A percentile compares a stretch with the other conserved stretches of the same genome.
phyloP scores from a whole-genome alignment of 2,888 invertebrate species.

The Nemotelus pantherinus region DNA sequence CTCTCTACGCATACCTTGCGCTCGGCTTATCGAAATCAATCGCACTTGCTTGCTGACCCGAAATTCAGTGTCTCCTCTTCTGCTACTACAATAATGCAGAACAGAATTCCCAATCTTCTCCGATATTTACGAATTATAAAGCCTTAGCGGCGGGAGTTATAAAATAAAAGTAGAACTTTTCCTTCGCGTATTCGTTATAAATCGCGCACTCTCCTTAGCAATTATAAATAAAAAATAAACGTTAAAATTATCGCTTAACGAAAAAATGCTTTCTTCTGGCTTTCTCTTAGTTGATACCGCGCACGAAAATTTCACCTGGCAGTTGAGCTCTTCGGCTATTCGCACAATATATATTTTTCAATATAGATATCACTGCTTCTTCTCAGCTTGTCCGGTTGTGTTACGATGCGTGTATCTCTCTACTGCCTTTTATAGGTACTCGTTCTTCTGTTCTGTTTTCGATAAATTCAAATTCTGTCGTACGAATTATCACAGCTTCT shows the following conservation, averaged over 20 bases:
- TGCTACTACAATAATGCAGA: neutral
- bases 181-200: neutral
- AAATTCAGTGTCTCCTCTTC: slow-evolving; percentile 30
- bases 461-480: slow-evolving; percentile 47
- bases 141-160: slow-evolving; percentile 15
- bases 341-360: no score
- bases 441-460: slow-evolving; percentile 11
- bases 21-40: neutral
- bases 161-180: slow-evolving; percentile 27
- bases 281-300: slow-evolving; percentile 2
- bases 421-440: neutral
- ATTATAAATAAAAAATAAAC: slow-evolving; percentile 19
- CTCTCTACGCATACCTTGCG: neutral
- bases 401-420: neutral
- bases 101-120: neutral
- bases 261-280: slow-evolving; percentile 39
- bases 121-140: neutral
- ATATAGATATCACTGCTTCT: neutral
- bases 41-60: neutral
- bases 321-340: neutral
- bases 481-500: slow-evolving; percentile 50
- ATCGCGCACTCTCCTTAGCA: slow-evolving; percentile 18
- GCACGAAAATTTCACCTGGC: slow-evolving; percentile 2
- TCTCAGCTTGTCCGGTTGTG: neutral
- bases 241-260: slow-evolving; percentile 32